Evolutionary conservation across 2,888 invertebrate species (phyloP).

Genomic region (Tenthredo notha): DNA sequence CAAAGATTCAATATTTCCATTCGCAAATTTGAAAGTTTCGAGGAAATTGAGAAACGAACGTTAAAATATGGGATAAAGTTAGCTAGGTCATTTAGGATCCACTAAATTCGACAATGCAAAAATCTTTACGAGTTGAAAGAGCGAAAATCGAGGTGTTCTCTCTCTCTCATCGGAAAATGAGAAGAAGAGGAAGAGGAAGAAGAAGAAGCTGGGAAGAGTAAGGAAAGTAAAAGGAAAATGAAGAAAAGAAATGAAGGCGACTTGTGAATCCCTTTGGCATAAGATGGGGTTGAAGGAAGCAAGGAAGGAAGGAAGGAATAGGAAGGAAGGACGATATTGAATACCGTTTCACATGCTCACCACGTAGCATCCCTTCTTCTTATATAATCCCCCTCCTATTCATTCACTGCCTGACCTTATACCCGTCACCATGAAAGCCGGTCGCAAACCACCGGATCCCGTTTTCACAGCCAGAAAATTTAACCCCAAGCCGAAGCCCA

Average conservation of each 20-base stretch:
- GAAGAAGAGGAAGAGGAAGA: not conserved
- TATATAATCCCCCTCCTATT: slow-evolving; percentile 50
- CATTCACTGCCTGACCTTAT: slow-evolving; percentile 49
- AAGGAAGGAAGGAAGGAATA: slow-evolving; percentile 32
- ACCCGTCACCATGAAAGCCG: slow-evolving; percentile 30
- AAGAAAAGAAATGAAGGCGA: slow-evolving; percentile 12
- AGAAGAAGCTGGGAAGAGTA: not conserved
- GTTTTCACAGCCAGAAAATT: slow-evolving; percentile 22
- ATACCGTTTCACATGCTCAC: slow-evolving; percentile 75
- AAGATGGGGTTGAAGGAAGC: slow-evolving; percentile 56
- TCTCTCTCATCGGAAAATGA: not conserved
- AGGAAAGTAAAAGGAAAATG: not conserved
- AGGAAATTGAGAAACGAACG: not conserved
- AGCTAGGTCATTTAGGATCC: not conserved
- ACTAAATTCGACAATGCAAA: not conserved
- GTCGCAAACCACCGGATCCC: slow-evolving; percentile 18
- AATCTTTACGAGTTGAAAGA: not conserved
- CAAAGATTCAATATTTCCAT: not conserved
- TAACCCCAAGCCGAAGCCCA: slow-evolving; percentile 4
- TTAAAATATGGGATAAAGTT: not conserved
- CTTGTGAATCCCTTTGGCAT: slow-evolving; percentile 44
- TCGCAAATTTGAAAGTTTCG: not conserved
- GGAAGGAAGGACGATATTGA: slow-evolving; percentile 70
- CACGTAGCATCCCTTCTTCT: slow-evolving; percentile 66
- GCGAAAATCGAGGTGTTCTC: not conserved